Base-by-base conservation (phyloP, 2,797 vertebrate species). In the Manis javanica region DNA sequence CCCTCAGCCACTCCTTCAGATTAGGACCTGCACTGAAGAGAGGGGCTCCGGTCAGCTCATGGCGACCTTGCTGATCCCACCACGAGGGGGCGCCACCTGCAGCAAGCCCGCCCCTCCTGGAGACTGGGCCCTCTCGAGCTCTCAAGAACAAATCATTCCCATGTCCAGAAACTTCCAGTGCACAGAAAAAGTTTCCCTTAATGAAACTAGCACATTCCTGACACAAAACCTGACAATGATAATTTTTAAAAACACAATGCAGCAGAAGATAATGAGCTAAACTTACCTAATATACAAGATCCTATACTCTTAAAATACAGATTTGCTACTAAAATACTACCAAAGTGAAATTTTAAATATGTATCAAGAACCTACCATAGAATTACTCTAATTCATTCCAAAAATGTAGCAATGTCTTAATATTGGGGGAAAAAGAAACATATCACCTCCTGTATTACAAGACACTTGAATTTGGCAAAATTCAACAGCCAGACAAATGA, bases 1-100 rank as follows among this genome's bases (percentile, higher is more conserved):
- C 99, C 98, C 99, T 98, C 79, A 99, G 99, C 99, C 99, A 99
- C 97, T 99, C 99, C 98, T 99, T 99, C 97, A 99, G 98, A 98
- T 99, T 99, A 26, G 98, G 99, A 98, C 99, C 99, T 99, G 98
- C 96, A 75, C 97, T 97, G 95, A 93, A 98, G 96, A 97, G 19
- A 98, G 93, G 1, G 78, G 89, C 57, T n/a, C 64, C 94, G 92
- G 75, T 87, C 97, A 94, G 78, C 14, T 31, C 31, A 1, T 0
- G 34, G 59, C 21, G 19, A 29, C 4, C 23, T 0, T 0, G 3
- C 34, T 24, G 5, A 0, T 1, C 8, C 51, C 37, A 7, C 31
- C 61, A 37, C 0, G 7, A 6, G 29, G 18, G 71, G 12, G 13
- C 0, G 0, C 51, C 53, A 2, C 19, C 34, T 29, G 15, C 61